Evolutionary conservation across 2,797 vertebrate species (phyloP).

Genomic region (Falco berigora): DNA sequence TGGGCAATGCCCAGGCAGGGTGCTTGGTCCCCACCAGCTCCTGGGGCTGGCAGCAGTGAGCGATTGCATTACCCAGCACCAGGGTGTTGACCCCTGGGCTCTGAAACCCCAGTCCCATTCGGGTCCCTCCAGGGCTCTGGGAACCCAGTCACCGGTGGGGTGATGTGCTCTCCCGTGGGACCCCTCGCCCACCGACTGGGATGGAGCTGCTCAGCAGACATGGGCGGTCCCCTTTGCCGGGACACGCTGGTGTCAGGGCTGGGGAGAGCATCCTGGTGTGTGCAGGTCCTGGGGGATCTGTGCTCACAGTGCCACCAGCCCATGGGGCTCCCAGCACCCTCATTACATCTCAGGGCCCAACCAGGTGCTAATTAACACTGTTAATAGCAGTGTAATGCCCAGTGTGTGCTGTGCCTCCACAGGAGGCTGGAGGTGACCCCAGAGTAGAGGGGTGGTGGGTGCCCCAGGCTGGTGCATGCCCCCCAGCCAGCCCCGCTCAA

Average conservation of each 20-base stretch:
- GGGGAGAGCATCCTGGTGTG: background rate
- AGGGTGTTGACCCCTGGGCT: background rate
- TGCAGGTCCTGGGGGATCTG: background rate
- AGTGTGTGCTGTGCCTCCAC: background rate
- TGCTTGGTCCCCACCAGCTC: background rate
- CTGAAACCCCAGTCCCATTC: background rate
- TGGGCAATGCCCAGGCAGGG: rapidly evolving
- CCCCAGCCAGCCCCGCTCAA: background rate
- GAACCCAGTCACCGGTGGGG: too few relatives aligned
- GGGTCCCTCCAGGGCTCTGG: background rate
- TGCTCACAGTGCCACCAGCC: too few relatives aligned
- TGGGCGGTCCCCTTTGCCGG: background rate
- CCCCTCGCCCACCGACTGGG: rapidly evolving
- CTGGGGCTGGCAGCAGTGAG: background rate
- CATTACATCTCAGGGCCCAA: background rate
- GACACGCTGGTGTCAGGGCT: too few relatives aligned
- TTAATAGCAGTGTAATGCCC: background rate
- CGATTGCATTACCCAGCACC: background rate
- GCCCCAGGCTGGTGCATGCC: background rate
- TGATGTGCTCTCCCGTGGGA: too few relatives aligned
- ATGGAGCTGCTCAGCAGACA: background rate
- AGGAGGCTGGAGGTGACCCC: background rate
- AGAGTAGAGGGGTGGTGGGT: background rate
- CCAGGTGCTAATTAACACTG: background rate
- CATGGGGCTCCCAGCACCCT: background rate